phyloP scores from a whole-genome alignment of 2,113 vertebrate genomes.

The Actenoides lindsayi region DNA sequence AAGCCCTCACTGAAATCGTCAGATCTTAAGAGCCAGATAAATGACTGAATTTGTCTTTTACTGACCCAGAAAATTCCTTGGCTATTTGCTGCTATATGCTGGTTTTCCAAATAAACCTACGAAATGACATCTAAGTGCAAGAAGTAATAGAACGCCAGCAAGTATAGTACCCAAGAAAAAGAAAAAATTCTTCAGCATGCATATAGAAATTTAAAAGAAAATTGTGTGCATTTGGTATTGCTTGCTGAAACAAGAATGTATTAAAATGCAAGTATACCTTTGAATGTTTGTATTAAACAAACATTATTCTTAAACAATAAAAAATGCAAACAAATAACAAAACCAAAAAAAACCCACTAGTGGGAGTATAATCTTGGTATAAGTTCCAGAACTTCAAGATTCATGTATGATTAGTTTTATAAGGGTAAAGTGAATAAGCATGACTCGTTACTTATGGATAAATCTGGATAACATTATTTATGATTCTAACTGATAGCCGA shows the following conservation, averaged over 20 bases:
- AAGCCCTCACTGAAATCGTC: neutral
- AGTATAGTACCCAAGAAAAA: neutral
- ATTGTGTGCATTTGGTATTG: neutral
- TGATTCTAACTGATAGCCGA: neutral
- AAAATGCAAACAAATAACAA: neutral
- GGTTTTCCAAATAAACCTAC: neutral
- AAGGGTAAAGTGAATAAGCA: fast-evolving
- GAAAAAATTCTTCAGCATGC: neutral
- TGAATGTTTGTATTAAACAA: neutral
- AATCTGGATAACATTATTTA: neutral
- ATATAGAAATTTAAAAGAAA: neutral
- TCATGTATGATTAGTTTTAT: neutral
- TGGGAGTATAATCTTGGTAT: neutral
- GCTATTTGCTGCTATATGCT: neutral
- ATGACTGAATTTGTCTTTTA: neutral
- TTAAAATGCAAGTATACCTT: neutral
- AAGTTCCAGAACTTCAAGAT: neutral
- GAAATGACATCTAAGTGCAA: neutral
- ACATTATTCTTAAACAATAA: neutral
- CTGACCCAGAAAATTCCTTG: neutral
- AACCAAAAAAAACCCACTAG: no score
- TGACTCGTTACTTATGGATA: neutral
- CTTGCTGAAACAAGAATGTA: neutral
- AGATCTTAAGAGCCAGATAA: neutral
- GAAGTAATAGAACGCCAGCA: neutral